Evolutionary conservation across 2,888 invertebrate species (phyloP).

Genomic region (Dicycla oo): DNA sequence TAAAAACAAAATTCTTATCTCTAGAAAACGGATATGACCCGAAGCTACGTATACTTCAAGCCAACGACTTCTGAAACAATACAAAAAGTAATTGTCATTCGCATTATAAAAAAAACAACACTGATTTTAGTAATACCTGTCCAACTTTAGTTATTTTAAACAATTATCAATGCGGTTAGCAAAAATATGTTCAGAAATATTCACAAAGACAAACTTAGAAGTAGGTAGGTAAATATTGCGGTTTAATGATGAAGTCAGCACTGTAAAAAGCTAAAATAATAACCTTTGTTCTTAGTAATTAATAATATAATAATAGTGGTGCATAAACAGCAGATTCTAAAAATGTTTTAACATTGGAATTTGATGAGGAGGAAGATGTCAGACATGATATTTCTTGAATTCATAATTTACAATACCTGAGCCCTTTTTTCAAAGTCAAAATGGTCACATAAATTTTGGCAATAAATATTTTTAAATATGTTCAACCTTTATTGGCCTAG

Average conservation of each 20-base stretch:
- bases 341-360: not conserved
- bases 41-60: slow-evolving; percentile 1
- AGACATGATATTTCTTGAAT: not conserved
- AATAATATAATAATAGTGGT: slow-evolving; percentile 6
- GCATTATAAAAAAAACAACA: slow-evolving; percentile 5
- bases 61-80: not conserved
- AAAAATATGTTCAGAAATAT: not conserved
- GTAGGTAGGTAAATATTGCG: slow-evolving; percentile 26
- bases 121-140: not conserved
- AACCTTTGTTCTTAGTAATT: slow-evolving; percentile 34
- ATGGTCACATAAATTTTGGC: not conserved
- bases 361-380: not conserved
- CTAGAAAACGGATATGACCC: slow-evolving; percentile 11
- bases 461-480: not conserved
- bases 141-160: not conserved
- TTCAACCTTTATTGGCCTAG: not conserved
- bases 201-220: slow-evolving; percentile 22
- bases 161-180: not conserved
- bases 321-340: not conserved
- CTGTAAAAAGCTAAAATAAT: not conserved
- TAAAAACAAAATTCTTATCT: not conserved
- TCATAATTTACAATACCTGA: not conserved
- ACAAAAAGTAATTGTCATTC: not conserved
- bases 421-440: not conserved
- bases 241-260: slow-evolving; percentile 33